Base-by-base conservation (phyloP, 2,797 vertebrate species). In the Pteropus rufus region DNA sequence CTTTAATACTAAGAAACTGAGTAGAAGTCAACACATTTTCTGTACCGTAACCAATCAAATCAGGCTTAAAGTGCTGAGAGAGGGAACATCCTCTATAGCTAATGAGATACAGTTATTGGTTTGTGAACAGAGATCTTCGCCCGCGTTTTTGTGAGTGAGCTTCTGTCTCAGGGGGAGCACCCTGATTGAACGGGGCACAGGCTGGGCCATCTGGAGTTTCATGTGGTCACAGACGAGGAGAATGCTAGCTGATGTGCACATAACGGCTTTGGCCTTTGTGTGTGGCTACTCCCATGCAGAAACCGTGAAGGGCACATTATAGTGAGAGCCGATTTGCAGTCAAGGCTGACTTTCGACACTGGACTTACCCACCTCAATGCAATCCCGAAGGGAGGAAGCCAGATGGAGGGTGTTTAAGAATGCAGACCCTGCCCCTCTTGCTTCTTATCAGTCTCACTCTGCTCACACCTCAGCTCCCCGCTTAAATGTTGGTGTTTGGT, bases 221-320 rank as follows among this genome's bases (percentile, higher is more conserved):
- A 44, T 36, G 56, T 21, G 54, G 41, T 41, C 5, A 0, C 6
- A 2, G 19, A 5, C 1, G 58, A 58, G 49, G 29, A 60, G 62
- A 54, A 15, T 19, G n/a, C 31, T 16, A 1, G 80, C 41, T 26
- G 41, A 14, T 24, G 3, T 24, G 3, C 5, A 0, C 4, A 5
- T 15, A 9, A 44, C 6, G 29, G 26, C 39, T 10, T 60, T 83
- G 44, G 24, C 26, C 21, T 56, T 34, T 46, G 1, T 36, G 36
- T 44, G 11, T n/a, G 12, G 21, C 34, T 34, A 7, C 31, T 65
- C 36, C 16, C 10, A 1, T 16, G 21, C 21, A 12, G 31, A 52
- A 39, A 15, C 26, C 31, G 9, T 23, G 19, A 67, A 39, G 31
- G 69, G 46, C 19, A 29, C 58, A 21, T 11, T 23, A 5, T 24